phyloP scores from a whole-genome alignment of 2,797 vertebrate genomes.

The Melanotaenia maccullochi region DNA sequence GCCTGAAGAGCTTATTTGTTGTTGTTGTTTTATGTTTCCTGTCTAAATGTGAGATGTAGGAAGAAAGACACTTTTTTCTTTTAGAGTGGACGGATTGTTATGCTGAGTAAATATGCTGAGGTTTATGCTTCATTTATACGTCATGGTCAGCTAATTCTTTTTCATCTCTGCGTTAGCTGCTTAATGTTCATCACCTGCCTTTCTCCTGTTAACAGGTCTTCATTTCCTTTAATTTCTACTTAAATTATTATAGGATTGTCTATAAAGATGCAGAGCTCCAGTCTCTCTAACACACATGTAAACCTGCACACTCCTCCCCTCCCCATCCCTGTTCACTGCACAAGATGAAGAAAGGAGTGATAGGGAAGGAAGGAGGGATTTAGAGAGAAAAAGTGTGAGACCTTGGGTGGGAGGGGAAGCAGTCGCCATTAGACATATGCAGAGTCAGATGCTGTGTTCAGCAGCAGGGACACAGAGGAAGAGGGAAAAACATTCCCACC shows the following conservation, averaged over 20 bases:
- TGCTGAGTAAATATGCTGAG: constrained; percentile 43
- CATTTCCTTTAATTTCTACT: background rate
- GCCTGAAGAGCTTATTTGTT: constrained; percentile 51
- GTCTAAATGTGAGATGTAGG: constrained; percentile 31
- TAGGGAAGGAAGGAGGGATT: constrained; percentile 68
- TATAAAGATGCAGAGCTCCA: constrained; percentile 40
- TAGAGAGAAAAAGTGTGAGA: constrained; percentile 59
- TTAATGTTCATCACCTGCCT: background rate
- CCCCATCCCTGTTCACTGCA: constrained; percentile 54
- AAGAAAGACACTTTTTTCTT: constrained; percentile 8
- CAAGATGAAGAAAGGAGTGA: constrained; percentile 64
- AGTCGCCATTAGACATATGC: constrained; percentile 73
- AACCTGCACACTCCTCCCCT: constrained; percentile 63
- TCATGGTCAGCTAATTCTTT: background rate
- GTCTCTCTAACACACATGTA: constrained; percentile 46
- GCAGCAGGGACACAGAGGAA: constrained; percentile 40
- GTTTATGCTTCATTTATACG: constrained; percentile 5
- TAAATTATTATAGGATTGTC: constrained; percentile 4
- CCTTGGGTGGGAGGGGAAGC: constrained; percentile 59
- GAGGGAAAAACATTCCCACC: constrained; percentile 37
- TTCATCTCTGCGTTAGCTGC: constrained; percentile 1
- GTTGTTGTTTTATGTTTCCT: constrained; percentile 26
- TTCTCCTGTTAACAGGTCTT: background rate
- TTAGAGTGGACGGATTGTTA: constrained; percentile 11
- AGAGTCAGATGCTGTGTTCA: constrained; percentile 68